phyloP scores from a whole-genome alignment of 2,888 invertebrate genomes.

The Cancer borealis region DNA sequence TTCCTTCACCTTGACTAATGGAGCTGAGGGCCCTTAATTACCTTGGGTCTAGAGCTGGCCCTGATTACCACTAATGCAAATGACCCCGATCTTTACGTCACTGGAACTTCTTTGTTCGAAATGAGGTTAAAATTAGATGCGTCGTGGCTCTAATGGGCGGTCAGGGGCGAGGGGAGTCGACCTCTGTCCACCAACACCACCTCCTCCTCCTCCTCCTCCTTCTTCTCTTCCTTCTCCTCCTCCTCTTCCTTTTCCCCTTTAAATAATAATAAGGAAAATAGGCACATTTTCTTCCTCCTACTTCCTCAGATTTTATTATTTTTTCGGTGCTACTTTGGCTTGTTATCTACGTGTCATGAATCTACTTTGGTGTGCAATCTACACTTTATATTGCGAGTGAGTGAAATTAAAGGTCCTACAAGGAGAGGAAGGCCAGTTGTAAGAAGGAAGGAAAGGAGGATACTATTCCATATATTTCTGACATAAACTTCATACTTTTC shows the following conservation, averaged over 20 bases:
- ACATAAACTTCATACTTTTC: no score
- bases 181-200: constrained; percentile 39
- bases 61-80: constrained; percentile 51
- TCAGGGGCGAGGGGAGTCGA: constrained; percentile 47
- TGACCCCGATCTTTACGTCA: not conserved
- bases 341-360: no score
- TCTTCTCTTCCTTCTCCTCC: not conserved
- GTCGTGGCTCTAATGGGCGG: constrained; percentile 52
- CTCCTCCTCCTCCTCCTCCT: not conserved
- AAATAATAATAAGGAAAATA: not conserved
- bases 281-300: not conserved
- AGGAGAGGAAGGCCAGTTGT: no score
- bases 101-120: constrained; percentile 54
- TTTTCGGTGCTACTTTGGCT: no score
- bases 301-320: not conserved
- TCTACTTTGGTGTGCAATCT: no score
- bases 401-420: no score
- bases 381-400: no score
- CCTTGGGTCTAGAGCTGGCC: constrained; percentile 18
- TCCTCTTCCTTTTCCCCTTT: not conserved
- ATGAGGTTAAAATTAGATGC: constrained; percentile 63
- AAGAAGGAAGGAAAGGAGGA: no score
- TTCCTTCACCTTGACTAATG: constrained; percentile 16
- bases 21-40: constrained; percentile 42
- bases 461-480: no score